Evolutionary conservation across 1,140 invertebrate genomes (phyloP).

Genomic region (Caenorhabditis tropicalis): DNA sequence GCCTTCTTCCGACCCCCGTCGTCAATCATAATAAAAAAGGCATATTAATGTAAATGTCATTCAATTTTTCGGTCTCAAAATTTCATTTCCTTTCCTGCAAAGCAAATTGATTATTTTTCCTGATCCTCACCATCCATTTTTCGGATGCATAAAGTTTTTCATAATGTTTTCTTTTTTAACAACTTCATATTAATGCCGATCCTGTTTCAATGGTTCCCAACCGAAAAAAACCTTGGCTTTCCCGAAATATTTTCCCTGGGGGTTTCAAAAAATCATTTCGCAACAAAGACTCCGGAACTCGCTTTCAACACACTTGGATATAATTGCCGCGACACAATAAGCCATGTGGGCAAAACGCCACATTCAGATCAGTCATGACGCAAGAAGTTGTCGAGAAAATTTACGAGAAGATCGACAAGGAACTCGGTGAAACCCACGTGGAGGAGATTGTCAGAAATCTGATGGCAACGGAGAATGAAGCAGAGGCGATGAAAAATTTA

Average conservation of each 20-base stretch:
- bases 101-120: too few species aligned
- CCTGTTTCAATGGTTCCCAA: too few species aligned
- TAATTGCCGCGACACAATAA: background rate
- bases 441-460: background rate
- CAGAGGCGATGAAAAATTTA: background rate
- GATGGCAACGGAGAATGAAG: slow-evolving; percentile 11
- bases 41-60: background rate
- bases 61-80: background rate
- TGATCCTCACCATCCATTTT: too few species aligned
- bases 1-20: background rate
- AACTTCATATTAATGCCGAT: too few species aligned
- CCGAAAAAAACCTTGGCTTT: background rate
- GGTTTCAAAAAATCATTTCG: background rate
- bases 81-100: too few species aligned
- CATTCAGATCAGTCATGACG: background rate
- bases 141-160: too few species aligned
- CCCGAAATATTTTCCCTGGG: background rate
- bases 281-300: background rate
- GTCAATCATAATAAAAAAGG: too few species aligned
- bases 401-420: slow-evolving; percentile 28
- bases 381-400: background rate
- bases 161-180: too few species aligned
- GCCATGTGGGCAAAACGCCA: background rate
- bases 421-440: background rate
- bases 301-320: background rate